phyloP scores from a whole-genome alignment of 2,797 vertebrate species.

The Pyrocephalus nanus region DNA sequence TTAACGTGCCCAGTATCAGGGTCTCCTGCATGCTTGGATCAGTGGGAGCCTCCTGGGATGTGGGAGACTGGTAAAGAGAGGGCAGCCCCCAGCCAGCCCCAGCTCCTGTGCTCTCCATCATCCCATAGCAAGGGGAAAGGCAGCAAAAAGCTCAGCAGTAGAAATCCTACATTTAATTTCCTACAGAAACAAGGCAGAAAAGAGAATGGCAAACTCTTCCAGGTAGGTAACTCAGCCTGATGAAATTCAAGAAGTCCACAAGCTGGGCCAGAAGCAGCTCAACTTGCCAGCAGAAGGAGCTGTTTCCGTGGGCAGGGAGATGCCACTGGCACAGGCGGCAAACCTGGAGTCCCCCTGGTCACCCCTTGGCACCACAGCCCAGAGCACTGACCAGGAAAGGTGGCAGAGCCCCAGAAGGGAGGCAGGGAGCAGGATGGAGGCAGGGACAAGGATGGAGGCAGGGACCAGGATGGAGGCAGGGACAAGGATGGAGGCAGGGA shows the following conservation, averaged over 20 bases:
- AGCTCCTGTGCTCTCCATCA: not conserved
- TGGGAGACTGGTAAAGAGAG: not conserved
- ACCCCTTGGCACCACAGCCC: not conserved
- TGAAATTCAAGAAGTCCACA: not conserved
- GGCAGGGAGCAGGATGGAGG: too few relatives aligned
- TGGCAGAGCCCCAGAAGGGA: not conserved
- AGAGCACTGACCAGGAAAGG: not conserved
- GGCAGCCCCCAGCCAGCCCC: not conserved
- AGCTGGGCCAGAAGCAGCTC: not conserved
- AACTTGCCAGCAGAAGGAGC: not conserved
- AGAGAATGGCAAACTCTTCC: not conserved
- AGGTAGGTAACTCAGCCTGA: not conserved
- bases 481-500: not conserved
- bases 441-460: too few relatives aligned
- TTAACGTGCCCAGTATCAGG: rapidly evolving
- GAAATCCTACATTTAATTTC: not conserved
- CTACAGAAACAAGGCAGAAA: not conserved
- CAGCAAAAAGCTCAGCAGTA: not conserved
- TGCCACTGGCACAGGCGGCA: not conserved
- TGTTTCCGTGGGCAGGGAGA: not conserved
- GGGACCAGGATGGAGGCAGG: too few relatives aligned
- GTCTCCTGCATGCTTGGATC: not conserved
- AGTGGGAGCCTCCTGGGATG: rapidly evolving
- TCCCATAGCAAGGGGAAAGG: not conserved
- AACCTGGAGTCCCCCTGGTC: rapidly evolving